Evolutionary conservation across 2,888 invertebrate genomes (phyloP).

Genomic region (Lasioglossum pauxillum): DNA sequence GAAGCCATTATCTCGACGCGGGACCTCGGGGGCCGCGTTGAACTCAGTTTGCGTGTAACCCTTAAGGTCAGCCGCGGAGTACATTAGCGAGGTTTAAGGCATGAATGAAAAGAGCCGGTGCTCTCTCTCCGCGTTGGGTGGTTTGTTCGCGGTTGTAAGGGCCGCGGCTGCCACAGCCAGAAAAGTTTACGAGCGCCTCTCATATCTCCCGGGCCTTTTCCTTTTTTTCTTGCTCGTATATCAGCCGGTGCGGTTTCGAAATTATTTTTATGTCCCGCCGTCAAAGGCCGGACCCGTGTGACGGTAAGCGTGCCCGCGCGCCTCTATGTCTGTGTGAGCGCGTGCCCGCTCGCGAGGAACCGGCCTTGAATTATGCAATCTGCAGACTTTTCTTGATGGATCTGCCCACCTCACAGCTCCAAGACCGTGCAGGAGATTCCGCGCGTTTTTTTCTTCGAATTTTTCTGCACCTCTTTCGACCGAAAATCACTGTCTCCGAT

Average conservation of each 20-base stretch:
- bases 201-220: constrained; percentile 59
- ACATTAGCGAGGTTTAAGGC: constrained; percentile 75
- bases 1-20: constrained; percentile 54
- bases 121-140: constrained; percentile 70
- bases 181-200: constrained; percentile 82
- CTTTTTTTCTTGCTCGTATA: constrained; percentile 78
- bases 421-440: not conserved
- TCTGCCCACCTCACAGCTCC: not conserved
- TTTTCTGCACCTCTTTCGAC: not conserved
- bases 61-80: constrained; percentile 68
- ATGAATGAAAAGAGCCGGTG: constrained; percentile 76
- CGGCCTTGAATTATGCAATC: constrained; percentile 69
- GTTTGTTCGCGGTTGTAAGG: constrained; percentile 81
- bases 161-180: constrained; percentile 80
- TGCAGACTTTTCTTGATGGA: constrained; percentile 47
- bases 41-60: constrained; percentile 64
- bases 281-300: constrained; percentile 71
- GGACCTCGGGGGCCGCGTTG: constrained; percentile 49
- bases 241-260: constrained; percentile 81
- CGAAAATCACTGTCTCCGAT: not conserved
- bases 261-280: constrained; percentile 80
- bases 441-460: not conserved
- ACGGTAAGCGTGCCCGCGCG: constrained; percentile 37
- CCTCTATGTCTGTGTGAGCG: constrained; percentile 27
- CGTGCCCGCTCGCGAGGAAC: constrained; percentile 30